Base-by-base conservation (phyloP, 2,888 invertebrate species). In the Clanis bilineata region DNA sequence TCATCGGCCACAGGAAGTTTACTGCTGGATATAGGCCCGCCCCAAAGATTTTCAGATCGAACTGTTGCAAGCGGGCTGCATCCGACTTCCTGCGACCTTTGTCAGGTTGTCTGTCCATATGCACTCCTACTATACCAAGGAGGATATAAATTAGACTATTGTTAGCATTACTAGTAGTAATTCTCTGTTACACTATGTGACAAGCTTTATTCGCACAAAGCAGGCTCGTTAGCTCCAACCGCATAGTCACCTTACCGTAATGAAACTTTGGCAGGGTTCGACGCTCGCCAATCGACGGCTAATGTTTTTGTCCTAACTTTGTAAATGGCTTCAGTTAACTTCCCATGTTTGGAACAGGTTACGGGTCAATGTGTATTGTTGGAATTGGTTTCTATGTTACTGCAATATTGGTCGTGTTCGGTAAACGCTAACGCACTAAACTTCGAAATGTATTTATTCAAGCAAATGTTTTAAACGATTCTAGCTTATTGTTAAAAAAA, bases 201-300 rank as follows among this genome's bases (percentile, higher is more conserved):
- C 18, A 9, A 3, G 51, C 51, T 51, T 51, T 32, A 32, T 51
- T 28, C 28, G 15, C 51, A 18, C 51, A 32, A 18, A 32, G 51
- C 28, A 51, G 32, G 32, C 28, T 63, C 63, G 63, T 63, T 63
- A 63, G 61, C 51, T 54, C 45, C 57, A 63, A 63, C 61, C 63
- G 58, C 62, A 60, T 58, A 47, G 60, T 58, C 60, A 60, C 57
- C 61, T 63, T 55, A 51, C 47, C 56, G 58, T 63, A 63, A 63
- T 63, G 61, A 63, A 63, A 61, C 61, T 61, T 61, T 54, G 62
- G 28, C 54, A 45, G 56, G 56, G 56, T 45, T 44, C 56, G 10
- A 12, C 36, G 36, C 36, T 36, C 36, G 36, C 18, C 32, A 18
- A 32, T 47, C 56, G 56, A 60, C 51, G 58, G 60, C 57, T 57